Conservation (phyloP, 2,888 invertebrate genomes). For the Mesopsocus fuscifrons region DNA sequence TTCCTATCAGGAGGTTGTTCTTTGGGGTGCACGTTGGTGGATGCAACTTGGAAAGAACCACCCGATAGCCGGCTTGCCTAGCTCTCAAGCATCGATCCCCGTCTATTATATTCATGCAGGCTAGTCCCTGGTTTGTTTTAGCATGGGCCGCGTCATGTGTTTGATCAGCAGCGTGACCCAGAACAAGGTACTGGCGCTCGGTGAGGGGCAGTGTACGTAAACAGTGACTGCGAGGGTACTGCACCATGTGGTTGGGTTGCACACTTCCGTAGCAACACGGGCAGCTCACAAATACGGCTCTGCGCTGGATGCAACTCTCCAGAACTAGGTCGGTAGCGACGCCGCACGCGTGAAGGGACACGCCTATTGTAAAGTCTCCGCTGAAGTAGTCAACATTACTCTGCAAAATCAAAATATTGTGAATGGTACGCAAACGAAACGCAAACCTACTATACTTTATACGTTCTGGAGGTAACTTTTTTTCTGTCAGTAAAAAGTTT, state of each 20-base stretch:
- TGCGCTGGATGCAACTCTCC: constrained; percentile 53
- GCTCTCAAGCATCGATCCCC: constrained; percentile 63
- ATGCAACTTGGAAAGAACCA: constrained; percentile 52
- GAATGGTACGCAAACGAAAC: no score
- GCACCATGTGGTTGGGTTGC: constrained; percentile 54
- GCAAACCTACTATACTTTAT: no score
- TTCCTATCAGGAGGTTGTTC: constrained; percentile 67
- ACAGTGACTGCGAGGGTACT: constrained; percentile 55
- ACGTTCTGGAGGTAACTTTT: no score
- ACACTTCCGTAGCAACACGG: constrained; percentile 91
- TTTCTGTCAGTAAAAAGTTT: no score
- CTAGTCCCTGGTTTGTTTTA: constrained; percentile 53
- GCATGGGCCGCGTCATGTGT: constrained; percentile 53
- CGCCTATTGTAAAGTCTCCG: constrained; percentile 65
- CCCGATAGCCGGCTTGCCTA: constrained; percentile 52
- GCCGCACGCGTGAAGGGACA: constrained; percentile 85
- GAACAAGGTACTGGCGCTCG: constrained; percentile 46
- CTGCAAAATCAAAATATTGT: constrained; percentile 31
- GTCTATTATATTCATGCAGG: constrained; percentile 79
- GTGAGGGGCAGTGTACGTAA: constrained; percentile 19
- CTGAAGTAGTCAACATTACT: constrained; percentile 81
- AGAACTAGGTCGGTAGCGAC: constrained; percentile 85
- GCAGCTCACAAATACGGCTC: constrained; percentile 71
- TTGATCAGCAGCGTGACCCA: constrained; percentile 85
- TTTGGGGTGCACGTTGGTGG: constrained; percentile 79